Evolutionary conservation across 2,113 vertebrate species (phyloP).

Genomic region (Cairina moschata): DNA sequence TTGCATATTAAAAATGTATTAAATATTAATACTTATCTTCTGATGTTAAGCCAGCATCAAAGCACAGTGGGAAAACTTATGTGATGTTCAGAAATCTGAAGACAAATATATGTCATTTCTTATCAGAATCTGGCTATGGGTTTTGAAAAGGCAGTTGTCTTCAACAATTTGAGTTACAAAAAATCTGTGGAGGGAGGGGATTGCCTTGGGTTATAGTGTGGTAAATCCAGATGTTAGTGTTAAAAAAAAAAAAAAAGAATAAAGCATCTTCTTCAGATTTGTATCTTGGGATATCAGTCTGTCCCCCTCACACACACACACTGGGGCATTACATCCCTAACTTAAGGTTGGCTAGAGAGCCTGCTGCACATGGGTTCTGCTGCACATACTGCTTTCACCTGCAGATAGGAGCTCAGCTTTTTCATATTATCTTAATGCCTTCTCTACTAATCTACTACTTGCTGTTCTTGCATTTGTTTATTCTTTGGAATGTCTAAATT

Average conservation of each 20-base stretch:
- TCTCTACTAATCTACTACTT: not conserved
- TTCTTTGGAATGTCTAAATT: not conserved
- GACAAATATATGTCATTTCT: not conserved
- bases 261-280: not conserved
- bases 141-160: not conserved
- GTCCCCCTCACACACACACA: rapidly evolving
- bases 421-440: not conserved
- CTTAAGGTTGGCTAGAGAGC: not conserved
- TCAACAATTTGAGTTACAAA: not conserved
- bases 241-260: not conserved
- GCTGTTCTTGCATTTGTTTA: not conserved
- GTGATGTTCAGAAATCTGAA: conserved; percentile 44
- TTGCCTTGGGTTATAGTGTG: not conserved
- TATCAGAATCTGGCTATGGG: not conserved
- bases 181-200: not conserved
- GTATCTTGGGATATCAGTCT: not conserved
- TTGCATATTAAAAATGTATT: conserved; percentile 32
- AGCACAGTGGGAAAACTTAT: conserved; percentile 24
- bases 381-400: not conserved
- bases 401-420: not conserved
- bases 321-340: not conserved
- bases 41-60: conserved; percentile 43
- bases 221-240: not conserved
- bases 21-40: conserved; percentile 58
- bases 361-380: not conserved